These are phyloP conservation scores for Tragelaphus oryx DNA, from an alignment of 2,797 vertebrate species.

Conservation along the genomic window DNA sequence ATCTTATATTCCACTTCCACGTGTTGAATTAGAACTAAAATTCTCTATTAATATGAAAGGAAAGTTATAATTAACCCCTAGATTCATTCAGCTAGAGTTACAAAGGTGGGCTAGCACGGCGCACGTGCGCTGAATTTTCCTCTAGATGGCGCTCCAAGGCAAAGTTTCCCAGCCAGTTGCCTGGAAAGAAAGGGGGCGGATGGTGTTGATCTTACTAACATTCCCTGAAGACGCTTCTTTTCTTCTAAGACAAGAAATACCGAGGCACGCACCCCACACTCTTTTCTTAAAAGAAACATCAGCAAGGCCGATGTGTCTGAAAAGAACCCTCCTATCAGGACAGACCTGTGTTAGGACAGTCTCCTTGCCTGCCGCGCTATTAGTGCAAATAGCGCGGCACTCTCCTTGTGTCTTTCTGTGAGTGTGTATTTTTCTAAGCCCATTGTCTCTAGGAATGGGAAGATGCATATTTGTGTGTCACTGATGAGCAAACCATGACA, in stretches of 20 bases:
- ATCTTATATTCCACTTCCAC: background rate
- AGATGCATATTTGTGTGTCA: background rate
- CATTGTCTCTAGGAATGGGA: conserved; percentile 28
- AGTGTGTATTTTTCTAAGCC: background rate
- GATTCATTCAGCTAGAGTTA: background rate
- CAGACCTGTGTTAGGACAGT: background rate
- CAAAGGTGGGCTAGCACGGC: background rate
- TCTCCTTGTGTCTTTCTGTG: background rate
- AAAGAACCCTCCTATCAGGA: background rate
- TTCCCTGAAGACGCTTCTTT: conserved; percentile 2
- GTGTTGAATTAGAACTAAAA: background rate
- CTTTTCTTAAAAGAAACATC: conserved; percentile 14
- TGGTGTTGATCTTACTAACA: background rate
- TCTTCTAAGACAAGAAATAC: background rate
- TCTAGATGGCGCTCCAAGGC: conserved; percentile 82
- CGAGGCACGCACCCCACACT: background rate
- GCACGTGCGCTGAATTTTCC: conserved; percentile 34
- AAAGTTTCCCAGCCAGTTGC: conserved; percentile 53
- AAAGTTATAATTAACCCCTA: background rate
- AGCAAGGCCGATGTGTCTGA: background rate
- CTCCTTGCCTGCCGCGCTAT: background rate
- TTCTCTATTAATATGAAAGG: conserved; percentile 4
- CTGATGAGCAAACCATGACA: background rate
- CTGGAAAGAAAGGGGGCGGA: background rate
- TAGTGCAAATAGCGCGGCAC: background rate